Conservation (phyloP, 2,113 vertebrate genomes). For the Terrapene triunguis region DNA sequence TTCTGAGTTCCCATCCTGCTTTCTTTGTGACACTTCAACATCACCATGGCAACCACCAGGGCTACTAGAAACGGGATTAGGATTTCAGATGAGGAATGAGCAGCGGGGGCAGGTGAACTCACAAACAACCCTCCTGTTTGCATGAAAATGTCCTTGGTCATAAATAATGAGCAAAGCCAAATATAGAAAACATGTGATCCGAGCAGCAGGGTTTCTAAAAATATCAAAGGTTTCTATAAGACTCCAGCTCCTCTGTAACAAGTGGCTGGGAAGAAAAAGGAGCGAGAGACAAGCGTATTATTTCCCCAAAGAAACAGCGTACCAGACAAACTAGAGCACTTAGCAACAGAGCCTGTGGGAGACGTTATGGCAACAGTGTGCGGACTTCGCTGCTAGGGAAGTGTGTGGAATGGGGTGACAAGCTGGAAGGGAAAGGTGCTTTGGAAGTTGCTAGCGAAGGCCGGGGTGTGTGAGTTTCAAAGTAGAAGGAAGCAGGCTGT, state of each 20-base stretch:
- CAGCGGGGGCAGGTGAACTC: conserved; percentile 13
- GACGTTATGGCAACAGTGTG: not conserved
- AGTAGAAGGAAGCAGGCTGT: not conserved
- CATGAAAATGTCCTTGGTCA: conserved; percentile 16
- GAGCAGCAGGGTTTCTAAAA: not conserved
- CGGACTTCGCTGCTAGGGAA: not conserved
- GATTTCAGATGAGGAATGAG: conserved; percentile 19
- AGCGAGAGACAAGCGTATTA: not conserved
- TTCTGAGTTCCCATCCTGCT: conserved; percentile 23
- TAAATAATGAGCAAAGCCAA: not conserved
- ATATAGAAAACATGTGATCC: not conserved
- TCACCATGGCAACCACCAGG: conserved; percentile 48
- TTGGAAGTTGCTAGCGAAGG: not conserved
- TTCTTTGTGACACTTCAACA: conserved; percentile 38
- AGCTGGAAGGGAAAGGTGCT: not conserved
- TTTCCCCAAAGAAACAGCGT: not conserved
- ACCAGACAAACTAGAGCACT: not conserved
- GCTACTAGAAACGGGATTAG: not conserved
- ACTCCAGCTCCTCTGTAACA: not conserved
- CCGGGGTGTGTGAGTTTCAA: not conserved
- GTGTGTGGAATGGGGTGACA: too few species aligned
- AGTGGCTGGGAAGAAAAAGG: not conserved
- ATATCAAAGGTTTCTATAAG: accelerated
- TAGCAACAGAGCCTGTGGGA: not conserved
- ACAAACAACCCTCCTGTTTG: not conserved